Evolutionary conservation across 2,888 invertebrate species (phyloP), one percentile per base, ranked within the genome.

Genomic region (Hypercompe scribonia): DNA sequence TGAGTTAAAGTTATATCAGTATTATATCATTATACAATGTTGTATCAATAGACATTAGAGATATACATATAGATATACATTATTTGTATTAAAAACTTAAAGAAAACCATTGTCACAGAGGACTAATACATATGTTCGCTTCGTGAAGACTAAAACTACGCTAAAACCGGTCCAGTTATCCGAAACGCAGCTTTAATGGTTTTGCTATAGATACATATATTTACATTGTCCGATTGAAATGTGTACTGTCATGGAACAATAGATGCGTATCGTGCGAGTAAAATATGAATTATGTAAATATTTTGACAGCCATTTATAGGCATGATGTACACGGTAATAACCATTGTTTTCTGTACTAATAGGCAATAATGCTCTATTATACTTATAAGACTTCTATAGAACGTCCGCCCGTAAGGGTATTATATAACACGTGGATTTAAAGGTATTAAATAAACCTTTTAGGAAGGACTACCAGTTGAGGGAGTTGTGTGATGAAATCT

Each of bases 181-280:
- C 50, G 24, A 5, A 50, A 50, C 50, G 24, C 7, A 50, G 50
- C 8, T 50, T 50, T 50, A 8, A 28, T 15, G 15, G 28, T 58
- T 15, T 58, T 28, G 11, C 28, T 28, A 58, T 58, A 28, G 28
- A 13, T 58, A 58, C 2, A 61, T 31, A 0, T 21, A 61, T 61
- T 58, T 31, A 61, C 61, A 28, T 61, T 31, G 31, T 31, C 8
- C 18, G 31, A 15, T 31, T 61, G 61, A 18, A 61, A 58, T 31
- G 7, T 78, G 71, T 50, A 79, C 64, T 68, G 71, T 70, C 65
- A 75, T 34, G 68, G 71, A 84, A 85, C 84, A 85, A 85, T 85
- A 77, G 77, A 68, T 64, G 42, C 28, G 65, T 73, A 66, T 68
- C 64, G 65, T 68, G 76, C 78, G 73, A 66, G 78, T 78, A 75